Percentiles rank a stretch among this genome's conserved stretches.
These are phyloP conservation scores for Graptemys geographica DNA, from an alignment of 2,797 vertebrate genomes.

Conservation along the genomic window DNA sequence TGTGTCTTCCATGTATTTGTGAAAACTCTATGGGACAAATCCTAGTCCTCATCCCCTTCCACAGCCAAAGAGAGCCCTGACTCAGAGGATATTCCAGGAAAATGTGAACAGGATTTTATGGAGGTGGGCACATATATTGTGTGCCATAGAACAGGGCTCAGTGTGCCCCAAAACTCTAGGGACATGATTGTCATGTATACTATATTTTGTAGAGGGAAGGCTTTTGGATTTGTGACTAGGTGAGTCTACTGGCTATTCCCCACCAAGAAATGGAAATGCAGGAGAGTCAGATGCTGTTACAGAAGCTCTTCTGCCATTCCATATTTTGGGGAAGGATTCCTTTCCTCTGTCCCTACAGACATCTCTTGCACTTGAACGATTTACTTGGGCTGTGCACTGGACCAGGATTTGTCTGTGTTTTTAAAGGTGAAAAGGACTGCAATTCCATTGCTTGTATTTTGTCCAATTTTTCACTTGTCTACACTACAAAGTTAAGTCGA, in stretches of 20 bases:
- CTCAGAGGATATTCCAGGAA: not conserved
- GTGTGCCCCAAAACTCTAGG: too few species aligned
- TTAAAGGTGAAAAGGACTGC: not conserved
- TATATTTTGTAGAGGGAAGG: too few species aligned
- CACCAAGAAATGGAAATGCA: too few species aligned
- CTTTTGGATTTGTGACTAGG: too few species aligned
- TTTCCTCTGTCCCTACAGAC: not conserved
- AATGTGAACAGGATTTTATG: not conserved
- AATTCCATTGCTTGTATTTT: not conserved
- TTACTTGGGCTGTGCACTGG: not conserved
- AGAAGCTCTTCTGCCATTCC: not conserved
- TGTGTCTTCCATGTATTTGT: not conserved
- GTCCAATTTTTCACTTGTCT: too few species aligned
- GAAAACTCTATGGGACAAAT: not conserved
- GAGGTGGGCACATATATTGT: not conserved
- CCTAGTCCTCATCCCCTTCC: not conserved
- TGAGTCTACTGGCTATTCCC: too few species aligned
- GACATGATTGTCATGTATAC: too few species aligned
- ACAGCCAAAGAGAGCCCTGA: accelerated
- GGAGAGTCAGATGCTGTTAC: too few species aligned
- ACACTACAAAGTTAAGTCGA: too few species aligned
- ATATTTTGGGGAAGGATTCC: not conserved
- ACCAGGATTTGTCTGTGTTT: not conserved
- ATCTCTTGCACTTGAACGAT: not conserved
- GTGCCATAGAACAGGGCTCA: not conserved